phyloP scores from a whole-genome alignment of 2,888 invertebrate species.

The Sphaerophoria taeniata region DNA sequence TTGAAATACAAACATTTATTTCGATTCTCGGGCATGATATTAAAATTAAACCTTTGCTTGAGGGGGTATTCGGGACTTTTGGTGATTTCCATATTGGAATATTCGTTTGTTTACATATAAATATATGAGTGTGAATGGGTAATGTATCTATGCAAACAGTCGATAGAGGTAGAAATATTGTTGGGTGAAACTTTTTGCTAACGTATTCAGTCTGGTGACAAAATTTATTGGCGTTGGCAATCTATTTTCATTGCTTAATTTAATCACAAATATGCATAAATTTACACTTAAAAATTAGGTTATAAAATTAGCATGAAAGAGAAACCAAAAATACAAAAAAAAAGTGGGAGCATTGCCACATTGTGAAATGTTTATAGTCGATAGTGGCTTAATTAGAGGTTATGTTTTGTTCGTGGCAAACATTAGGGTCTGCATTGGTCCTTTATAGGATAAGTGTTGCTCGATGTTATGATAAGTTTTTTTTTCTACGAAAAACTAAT shows the following conservation, averaged over 20 bases:
- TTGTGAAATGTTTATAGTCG: background rate
- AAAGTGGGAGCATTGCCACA: background rate
- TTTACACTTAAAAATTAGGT: constrained; percentile 43
- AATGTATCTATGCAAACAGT: too few species aligned
- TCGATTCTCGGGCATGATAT: constrained; percentile 40
- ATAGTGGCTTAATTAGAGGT: constrained; percentile 2
- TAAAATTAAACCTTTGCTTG: constrained; percentile 47
- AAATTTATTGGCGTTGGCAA: constrained; percentile 42
- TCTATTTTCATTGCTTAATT: constrained; percentile 57
- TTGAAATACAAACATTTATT: constrained; percentile 33
- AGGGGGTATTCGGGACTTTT: constrained; percentile 18
- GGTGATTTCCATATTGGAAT: constrained; percentile 26
- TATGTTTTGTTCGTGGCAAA: background rate
- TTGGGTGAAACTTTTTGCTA: background rate
- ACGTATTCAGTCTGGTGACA: constrained; percentile 32
- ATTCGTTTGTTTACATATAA: background rate
- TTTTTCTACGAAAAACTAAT: too few species aligned
- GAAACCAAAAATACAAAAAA: background rate
- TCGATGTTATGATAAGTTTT: too few species aligned
- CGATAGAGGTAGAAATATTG: background rate
- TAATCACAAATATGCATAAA: constrained; percentile 40
- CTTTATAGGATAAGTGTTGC: too few species aligned
- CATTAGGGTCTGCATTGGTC: background rate
- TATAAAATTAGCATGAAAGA: background rate
- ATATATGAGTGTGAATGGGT: too few species aligned